Evolutionary conservation across 2,797 vertebrate genomes (phyloP).

Genomic region (Chrosomus eos): DNA sequence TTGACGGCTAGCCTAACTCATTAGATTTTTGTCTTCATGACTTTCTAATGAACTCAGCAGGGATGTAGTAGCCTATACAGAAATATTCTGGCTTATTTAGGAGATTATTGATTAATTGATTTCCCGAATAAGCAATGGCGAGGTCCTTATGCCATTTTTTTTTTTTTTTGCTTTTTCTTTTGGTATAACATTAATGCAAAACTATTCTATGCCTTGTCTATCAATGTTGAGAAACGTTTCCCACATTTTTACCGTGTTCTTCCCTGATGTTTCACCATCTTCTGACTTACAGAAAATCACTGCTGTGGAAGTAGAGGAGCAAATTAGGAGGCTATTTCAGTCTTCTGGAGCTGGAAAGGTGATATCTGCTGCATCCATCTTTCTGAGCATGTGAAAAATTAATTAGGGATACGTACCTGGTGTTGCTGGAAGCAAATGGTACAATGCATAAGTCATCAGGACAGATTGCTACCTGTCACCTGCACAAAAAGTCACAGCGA

Average conservation of each 20-base stretch:
- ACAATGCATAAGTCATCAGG: slow-evolving; percentile 47
- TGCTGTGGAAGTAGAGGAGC: slow-evolving; percentile 16
- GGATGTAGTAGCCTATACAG: background rate
- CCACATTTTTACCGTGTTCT: background rate
- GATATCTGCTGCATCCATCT: slow-evolving; percentile 38
- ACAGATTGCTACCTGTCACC: slow-evolving; percentile 43
- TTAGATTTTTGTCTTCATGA: slow-evolving; percentile 17
- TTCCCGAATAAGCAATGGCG: background rate
- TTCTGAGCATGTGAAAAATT: slow-evolving; percentile 47
- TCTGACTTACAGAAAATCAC: slow-evolving; percentile 26
- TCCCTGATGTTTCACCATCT: background rate
- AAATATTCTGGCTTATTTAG: background rate
- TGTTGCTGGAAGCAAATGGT: slow-evolving; percentile 34
- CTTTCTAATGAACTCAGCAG: slow-evolving; percentile 24
- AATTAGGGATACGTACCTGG: slow-evolving; percentile 34
- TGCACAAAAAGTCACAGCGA: slow-evolving; percentile 28
- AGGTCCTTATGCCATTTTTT: background rate
- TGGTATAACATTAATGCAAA: background rate
- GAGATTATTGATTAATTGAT: background rate
- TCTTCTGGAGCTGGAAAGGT: slow-evolving; percentile 29
- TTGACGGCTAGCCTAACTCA: background rate
- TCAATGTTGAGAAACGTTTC: slow-evolving; percentile 3
- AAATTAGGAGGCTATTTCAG: slow-evolving; percentile 48
- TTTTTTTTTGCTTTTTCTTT: no score
- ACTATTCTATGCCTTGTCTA: background rate